A percentile compares a stretch with the other conserved stretches of the same genome.
phyloP scores from a whole-genome alignment of 2,888 invertebrate species.

The Coenonympha arcania region DNA sequence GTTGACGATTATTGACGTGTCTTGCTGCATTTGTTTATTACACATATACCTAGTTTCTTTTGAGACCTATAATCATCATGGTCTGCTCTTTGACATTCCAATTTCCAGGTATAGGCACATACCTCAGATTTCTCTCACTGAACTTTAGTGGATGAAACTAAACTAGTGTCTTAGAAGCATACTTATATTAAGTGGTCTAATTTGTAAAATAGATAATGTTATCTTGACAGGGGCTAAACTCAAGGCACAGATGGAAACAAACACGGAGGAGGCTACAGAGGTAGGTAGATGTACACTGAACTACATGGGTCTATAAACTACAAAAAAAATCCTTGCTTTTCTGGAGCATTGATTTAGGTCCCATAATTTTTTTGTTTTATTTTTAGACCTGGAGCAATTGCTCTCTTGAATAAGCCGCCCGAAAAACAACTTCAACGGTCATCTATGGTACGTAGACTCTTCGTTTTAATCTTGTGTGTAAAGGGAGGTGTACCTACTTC shows the following conservation, averaged over 20 bases:
- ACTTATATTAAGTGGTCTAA: not conserved
- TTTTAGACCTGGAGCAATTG: conserved; percentile 51
- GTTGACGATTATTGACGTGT: too few species aligned
- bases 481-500: too few species aligned
- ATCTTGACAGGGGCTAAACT: conserved; percentile 15
- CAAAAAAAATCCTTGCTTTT: not conserved
- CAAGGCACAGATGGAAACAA: conserved; percentile 44
- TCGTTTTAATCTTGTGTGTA: too few species aligned
- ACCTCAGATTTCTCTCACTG: too few species aligned
- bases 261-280: conserved; percentile 42
- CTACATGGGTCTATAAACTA: conserved; percentile 4
- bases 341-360: not conserved
- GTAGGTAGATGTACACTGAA: conserved; percentile 31
- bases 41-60: too few species aligned
- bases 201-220: not conserved
- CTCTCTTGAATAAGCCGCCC: conserved; percentile 34
- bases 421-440: conserved; percentile 17
- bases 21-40: too few species aligned
- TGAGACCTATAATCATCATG: too few species aligned
- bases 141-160: too few species aligned
- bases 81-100: too few species aligned
- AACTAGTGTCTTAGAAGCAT: too few species aligned
- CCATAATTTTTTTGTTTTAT: not conserved
- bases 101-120: too few species aligned
- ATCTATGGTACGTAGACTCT: conserved; percentile 33